Evolutionary conservation across 2,888 invertebrate genomes (phyloP), one percentile per base, ranked within the genome.

Genomic region (Papilio elwesi): DNA sequence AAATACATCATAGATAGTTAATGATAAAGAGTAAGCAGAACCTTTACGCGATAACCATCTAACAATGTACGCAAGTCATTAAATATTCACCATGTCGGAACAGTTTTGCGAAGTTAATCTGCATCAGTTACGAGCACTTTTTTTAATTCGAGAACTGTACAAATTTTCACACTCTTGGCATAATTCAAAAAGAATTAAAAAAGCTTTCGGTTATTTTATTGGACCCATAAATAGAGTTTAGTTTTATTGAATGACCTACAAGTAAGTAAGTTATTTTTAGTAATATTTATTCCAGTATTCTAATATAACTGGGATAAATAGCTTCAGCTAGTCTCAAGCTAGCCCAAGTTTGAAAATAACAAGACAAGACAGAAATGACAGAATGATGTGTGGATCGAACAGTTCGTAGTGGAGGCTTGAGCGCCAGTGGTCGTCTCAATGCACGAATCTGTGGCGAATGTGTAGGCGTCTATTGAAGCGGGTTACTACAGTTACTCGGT

Each of bases 111-210:
- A 48, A 67, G 64, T 51, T 43, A 70, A 86, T 88, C 85, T 88
- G 85, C 87, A 88, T 89, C 82, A 84, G 86, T 87, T 88, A 86
- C 82, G 83, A 77, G 72, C 73, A 77, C 78, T 85, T 86, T 87
- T 85, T 77, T 81, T 79, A 78, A 68, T 75, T 64, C 70, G 76
- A 75, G 75, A 78, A 85, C 84, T 85, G 89, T 88, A 91, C 90
- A 88, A 86, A 91, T 90, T 91, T 90, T 86, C 89, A 89, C 84
- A 87, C 89, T 84, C 87, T 90, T 91, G 90, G 88, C 90, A 91
- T 91, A 89, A 91, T 90, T 91, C 90, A 91, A 43, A 16, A 59
- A 52, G 65, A 59, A 62, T 62, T 69, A 43, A 43, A 62, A 38
- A 62, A 62, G 43, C 64, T 65, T 69, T 68, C 53, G 43, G 15